Evolutionary conservation across 2,888 invertebrate genomes (phyloP).

Genomic region (Ophioninae sp.): DNA sequence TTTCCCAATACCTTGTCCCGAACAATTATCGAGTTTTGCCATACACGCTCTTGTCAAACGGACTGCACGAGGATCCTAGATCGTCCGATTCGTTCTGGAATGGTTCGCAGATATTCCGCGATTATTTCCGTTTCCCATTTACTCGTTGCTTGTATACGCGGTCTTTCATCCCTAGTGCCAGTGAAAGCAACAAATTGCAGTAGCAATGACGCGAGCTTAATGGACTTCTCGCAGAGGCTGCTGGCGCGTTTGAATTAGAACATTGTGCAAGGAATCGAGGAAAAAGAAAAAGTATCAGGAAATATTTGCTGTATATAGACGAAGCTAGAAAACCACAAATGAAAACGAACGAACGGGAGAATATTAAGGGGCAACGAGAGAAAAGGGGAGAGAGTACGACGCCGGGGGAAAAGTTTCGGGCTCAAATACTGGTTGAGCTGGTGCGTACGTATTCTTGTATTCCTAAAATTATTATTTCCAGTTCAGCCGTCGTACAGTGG

Average conservation of each 20-base stretch:
- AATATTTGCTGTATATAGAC: slow-evolving; percentile 15
- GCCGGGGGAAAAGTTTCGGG: slow-evolving; percentile 21
- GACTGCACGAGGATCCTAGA: background rate
- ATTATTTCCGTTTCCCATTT: slow-evolving; percentile 15
- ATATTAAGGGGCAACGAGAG: slow-evolving; percentile 13
- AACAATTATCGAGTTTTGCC: too few species aligned
- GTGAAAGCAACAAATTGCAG: slow-evolving; percentile 70
- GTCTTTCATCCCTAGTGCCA: slow-evolving; percentile 58
- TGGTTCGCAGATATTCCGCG: background rate
- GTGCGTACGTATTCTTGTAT: slow-evolving; percentile 54
- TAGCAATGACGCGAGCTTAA: slow-evolving; percentile 70
- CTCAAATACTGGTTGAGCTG: slow-evolving; percentile 30
- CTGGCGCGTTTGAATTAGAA: slow-evolving; percentile 34
- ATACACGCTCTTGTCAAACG: too few species aligned
- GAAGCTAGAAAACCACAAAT: slow-evolving; percentile 30
- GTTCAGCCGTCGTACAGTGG: slow-evolving; percentile 40
- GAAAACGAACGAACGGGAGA: slow-evolving; percentile 39
- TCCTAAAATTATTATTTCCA: slow-evolving; percentile 71
- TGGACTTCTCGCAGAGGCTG: slow-evolving; percentile 66
- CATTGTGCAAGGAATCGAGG: slow-evolving; percentile 54
- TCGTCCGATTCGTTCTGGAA: slow-evolving; percentile 4
- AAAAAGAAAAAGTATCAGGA: slow-evolving; percentile 20
- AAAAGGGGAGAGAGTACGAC: background rate
- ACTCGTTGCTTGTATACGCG: background rate
- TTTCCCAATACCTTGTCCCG: too few species aligned